A percentile compares a stretch with the other conserved stretches of the same genome.
Conservation (phyloP, 1,140 invertebrate species). For the Homalodisca vitripennis region DNA sequence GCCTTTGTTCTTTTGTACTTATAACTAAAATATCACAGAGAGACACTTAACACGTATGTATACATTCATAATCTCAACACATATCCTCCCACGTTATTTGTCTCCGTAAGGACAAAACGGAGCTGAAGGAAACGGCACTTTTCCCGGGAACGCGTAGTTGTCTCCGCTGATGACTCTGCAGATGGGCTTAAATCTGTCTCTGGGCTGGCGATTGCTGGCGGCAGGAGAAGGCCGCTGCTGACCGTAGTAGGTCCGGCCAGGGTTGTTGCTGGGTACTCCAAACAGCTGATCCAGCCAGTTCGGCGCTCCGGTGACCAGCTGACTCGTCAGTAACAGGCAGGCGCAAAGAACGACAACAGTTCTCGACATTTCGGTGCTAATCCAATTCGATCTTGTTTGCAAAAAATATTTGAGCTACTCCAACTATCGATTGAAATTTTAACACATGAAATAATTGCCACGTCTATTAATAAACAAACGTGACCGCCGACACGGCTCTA, state of each 20-base stretch:
- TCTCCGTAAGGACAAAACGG: slow-evolving; percentile 45
- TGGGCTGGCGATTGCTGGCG: slow-evolving; percentile 20
- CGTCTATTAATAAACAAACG: slow-evolving; percentile 15
- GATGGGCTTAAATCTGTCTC: slow-evolving; percentile 42
- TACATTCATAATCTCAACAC: background rate
- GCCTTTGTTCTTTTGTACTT: too few species aligned
- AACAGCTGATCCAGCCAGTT: slow-evolving; percentile 32
- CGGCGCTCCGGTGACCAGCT: slow-evolving; percentile 31
- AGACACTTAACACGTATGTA: slow-evolving; percentile 1
- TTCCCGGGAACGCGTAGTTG: slow-evolving; percentile 45
- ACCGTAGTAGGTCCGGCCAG: background rate
- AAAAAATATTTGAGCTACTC: background rate
- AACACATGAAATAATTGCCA: background rate
- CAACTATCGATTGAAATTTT: slow-evolving; percentile 19
- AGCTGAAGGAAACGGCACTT: slow-evolving; percentile 42
- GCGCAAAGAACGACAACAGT: background rate
- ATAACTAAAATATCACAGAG: background rate
- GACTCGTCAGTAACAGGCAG: background rate
- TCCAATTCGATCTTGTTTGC: background rate
- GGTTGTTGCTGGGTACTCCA: background rate
- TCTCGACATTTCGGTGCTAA: slow-evolving; percentile 1
- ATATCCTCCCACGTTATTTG: background rate
- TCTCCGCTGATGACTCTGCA: slow-evolving; percentile 45
- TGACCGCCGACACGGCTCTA: background rate
- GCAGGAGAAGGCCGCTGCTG: background rate